A percentile compares a stretch with the other conserved stretches of the same genome.
phyloP scores from a whole-genome alignment of 2,113 vertebrate genomes.

The Aythya baeri region DNA sequence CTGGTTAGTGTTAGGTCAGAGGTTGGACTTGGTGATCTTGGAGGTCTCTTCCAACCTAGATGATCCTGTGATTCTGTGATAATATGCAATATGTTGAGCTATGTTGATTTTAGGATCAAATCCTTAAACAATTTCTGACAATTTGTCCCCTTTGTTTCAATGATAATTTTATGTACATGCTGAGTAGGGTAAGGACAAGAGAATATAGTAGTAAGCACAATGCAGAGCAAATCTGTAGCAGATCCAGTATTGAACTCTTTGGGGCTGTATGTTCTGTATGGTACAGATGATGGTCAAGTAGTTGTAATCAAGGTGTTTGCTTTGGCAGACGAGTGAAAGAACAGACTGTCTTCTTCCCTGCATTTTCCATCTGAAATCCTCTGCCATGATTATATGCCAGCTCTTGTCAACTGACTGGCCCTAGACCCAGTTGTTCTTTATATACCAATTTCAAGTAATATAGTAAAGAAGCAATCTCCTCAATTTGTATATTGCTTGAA shows the following conservation, averaged over 20 bases:
- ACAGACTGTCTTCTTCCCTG: not conserved
- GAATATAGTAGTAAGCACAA: not conserved
- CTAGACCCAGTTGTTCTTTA: not conserved
- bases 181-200: not conserved
- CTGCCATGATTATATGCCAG: not conserved
- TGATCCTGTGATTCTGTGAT: too few relatives aligned
- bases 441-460: not conserved
- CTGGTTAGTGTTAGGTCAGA: too few relatives aligned
- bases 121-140: not conserved
- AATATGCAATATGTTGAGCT: not conserved
- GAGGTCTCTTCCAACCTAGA: too few relatives aligned
- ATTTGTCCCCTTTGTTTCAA: not conserved
- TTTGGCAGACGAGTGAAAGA: not conserved
- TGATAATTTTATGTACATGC: not conserved
- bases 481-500: conserved; percentile 30
- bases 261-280: not conserved
- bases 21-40: too few relatives aligned
- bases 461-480: not conserved
- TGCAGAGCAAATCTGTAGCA: not conserved
- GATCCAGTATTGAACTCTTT: not conserved
- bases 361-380: not conserved
- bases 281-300: not conserved
- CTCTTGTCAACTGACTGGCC: conserved; percentile 44
- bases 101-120: not conserved
- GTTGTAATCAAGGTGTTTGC: not conserved